Base-by-base conservation (phyloP, 2,797 vertebrate genomes). In the Philypnodon macrostomus region DNA sequence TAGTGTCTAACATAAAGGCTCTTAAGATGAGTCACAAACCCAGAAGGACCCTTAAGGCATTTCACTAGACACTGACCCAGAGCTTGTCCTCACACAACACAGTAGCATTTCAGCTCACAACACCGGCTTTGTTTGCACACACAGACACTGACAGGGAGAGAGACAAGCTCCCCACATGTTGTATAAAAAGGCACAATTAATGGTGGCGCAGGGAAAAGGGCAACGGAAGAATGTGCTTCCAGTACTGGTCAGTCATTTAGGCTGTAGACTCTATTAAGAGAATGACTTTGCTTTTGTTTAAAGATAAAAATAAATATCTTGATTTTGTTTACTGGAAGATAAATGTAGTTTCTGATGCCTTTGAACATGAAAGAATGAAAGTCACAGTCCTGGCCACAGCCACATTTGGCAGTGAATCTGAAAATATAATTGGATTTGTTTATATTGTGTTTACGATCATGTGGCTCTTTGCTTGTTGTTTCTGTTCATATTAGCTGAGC, bases 131-230 rank as follows among this genome's bases (percentile, higher is more conserved):
- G 84, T 87, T 59, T 72, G 58, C 53, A 31, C 58, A 27, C 18
- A 48, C 48, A 79, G 54, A 70, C 46, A 65, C 63, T 53, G 59
- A 70, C 16, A 65, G 47, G 29, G 75, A 73, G 58, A 68, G 38
- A 51, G 53, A 58, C 77, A 70, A 53, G 44, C 53, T 63, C 58
- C 71, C 79, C 72, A 66, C 80, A 59, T 69, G 73, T 70, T 70
- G 70, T 78, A 69, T 54, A 76, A 75, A 80, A 44, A 75, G 70
- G 55, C 66, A 75, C 56, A 75, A 85, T 75, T 80, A 77, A 80
- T 70, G 67, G 67, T 32, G 60, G 55, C 41, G 55, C 12, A 55
- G 57, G 34, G 33, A 47, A 58, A 75, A 70, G 63, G 74, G 49
- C 51, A 67, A 18, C 11, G 45, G 65, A 73, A 47, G 77, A 81